Evolutionary conservation across 2,888 invertebrate species (phyloP), one percentile per base, ranked within the genome.

Genomic region (Scelioninae gen. 2): DNA sequence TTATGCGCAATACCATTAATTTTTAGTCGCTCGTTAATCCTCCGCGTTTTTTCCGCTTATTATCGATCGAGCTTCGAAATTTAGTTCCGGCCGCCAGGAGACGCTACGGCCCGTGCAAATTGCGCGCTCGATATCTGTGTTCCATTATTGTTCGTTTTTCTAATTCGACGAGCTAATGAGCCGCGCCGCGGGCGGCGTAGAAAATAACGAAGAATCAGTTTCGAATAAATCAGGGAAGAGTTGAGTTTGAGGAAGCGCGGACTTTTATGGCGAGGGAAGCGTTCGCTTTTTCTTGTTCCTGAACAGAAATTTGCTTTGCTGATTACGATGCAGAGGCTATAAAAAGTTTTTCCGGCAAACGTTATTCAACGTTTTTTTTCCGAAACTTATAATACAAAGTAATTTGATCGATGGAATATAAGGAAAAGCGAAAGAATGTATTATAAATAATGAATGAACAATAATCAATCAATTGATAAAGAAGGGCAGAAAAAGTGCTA

Each of bases 1-100:
- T 61, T 61, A 61, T 48, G 39, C 28, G 48, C 18, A 61, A 48
- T 61, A 48, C 39, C 60, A 31, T 61, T 48, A 61, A 48, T 61
- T 61, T 60, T 61, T 61, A 61, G 48, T 39, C 39, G 48, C 48
- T 61, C 60, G 28, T 50, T 61, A 48, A 48, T 37, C 46, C 9
- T 19, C 4, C 46, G 19, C 33, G 16, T 37, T 60, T 60, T 46
- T 46, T 19, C 16, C 19, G 13, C 3, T 22, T 41, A 39, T n/a
- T 31, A 50, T 61, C 48, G 60, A 61, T 61, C 28, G 48, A 9
- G 6, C 18, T 60, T 45, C 37, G 41, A 33, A 37, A 35, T 18
- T 4, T 7, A 3, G 18, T 13, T 11, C 5, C 31, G 7, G 7
- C 31, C 31, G 31, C 31, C 31, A 5, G 31, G 3, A 2, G 22